These are phyloP conservation scores for Stegodyphus dumicola DNA, from an alignment of 1,140 invertebrate species.

Conservation along the genomic window DNA sequence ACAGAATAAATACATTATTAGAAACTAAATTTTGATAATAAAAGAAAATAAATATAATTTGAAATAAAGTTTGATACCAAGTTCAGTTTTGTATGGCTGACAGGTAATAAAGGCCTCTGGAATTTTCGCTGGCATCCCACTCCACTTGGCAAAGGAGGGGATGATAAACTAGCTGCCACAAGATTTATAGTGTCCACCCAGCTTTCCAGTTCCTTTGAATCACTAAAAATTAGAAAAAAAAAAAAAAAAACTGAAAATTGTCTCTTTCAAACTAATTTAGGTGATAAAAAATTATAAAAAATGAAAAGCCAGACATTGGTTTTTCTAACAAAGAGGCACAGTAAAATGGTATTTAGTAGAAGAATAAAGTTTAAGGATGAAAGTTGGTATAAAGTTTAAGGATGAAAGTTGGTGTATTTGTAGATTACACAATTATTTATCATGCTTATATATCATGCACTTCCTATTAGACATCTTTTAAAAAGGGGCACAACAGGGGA, in stretches of 20 bases:
- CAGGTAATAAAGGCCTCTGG: slow-evolving; percentile 91
- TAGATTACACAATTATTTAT: too few species aligned
- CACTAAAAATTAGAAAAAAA: slow-evolving; percentile 47
- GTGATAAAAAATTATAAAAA: too few species aligned
- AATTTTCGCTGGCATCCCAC: slow-evolving; percentile 91
- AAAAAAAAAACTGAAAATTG: slow-evolving; percentile 7
- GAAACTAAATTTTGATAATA: not conserved
- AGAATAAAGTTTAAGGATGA: too few species aligned
- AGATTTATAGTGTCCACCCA: slow-evolving; percentile 99
- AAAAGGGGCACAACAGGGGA: too few species aligned
- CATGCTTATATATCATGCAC: too few species aligned
- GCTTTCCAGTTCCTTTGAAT: slow-evolving; percentile 83
- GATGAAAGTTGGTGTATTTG: too few species aligned
- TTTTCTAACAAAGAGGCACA: too few species aligned
- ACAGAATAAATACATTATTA: too few species aligned
- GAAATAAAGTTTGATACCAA: slow-evolving; percentile 73
- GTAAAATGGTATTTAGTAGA: too few species aligned
- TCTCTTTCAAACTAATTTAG: not conserved
- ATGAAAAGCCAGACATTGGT: too few species aligned
- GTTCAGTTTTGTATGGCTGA: slow-evolving; percentile 87
- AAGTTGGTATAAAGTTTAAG: too few species aligned
- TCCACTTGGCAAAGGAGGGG: slow-evolving; percentile 85
- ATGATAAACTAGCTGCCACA: slow-evolving; percentile 93
- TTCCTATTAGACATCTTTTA: too few species aligned
- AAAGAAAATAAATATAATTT: not conserved